Evolutionary conservation across 2,888 invertebrate genomes (phyloP), one percentile per base, ranked within the genome.

Genomic region (Scaptomyza flava): DNA sequence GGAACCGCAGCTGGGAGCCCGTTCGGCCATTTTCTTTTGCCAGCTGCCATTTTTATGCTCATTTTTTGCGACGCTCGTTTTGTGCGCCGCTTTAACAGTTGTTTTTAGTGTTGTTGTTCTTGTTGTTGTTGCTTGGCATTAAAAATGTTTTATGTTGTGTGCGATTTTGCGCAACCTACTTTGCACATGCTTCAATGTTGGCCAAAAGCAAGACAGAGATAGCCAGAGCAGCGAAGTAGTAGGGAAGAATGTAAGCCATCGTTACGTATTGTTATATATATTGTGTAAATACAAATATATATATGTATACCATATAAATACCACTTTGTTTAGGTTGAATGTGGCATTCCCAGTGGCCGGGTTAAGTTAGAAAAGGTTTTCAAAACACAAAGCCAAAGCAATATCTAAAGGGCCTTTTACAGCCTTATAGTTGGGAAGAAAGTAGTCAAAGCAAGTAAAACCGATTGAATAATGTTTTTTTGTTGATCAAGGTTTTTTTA

Each of bases 61-160:
- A 69, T 73, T 87, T 84, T 87, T 82, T 77, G 64, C 61, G 63
- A 66, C 66, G 62, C 72, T 67, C 14, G 14, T 38, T 38, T 17
- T 17, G 17, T n/a, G n/a, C n/a, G n/a, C n/a, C n/a, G n/a, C n/a
- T n/a, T n/a, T n/a, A n/a, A n/a, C n/a, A 11, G 66, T 68, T 75
- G 64, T 54, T 66, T 79, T 68, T 71, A 53, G 38, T 65, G 36
- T 68, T 68, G 14, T 51, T 27, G 2, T 5, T 2, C 23, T 23
- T 23, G 42, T 61, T 63, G 17, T 53, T 78, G 76, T 79, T 79
- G 72, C 72, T 65, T 83, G 84, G 84, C 84, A 84, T 84, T 84
- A 89, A 85, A 85, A 85, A 85, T 85, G 85, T 85, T 85, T 85
- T 85, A 85, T 85, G 89, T 87, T 87, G 89, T 87, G 87, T 77